Evolutionary conservation across 2,888 invertebrate species (phyloP), one percentile per base, ranked within the genome.

Genomic region (Xiphydria camelus): DNA sequence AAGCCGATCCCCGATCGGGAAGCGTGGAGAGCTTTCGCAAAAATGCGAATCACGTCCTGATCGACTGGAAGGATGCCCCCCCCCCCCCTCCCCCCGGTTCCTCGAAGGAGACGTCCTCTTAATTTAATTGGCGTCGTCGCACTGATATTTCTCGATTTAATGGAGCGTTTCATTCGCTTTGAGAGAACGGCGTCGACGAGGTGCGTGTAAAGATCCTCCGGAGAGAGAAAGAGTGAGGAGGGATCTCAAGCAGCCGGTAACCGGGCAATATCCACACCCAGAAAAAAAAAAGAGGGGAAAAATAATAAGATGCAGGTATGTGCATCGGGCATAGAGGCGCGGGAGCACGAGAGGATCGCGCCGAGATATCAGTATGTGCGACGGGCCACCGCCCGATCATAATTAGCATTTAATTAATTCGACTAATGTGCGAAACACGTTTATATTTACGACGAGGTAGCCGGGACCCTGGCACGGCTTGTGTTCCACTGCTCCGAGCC

Each of bases 331-430:
- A 29, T 29, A 29, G 5, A 15, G n/a, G n/a, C n/a, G n/a, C n/a
- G 15, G 29, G 29, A 29, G 29, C 12, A 12, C 29, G 29, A 14
- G n/a, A n/a, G 29, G 5, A 29, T 18, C 32, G 18, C 7, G 15
- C 9, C n/a, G 18, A 22, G 35, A 38, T 60, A 66, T 63, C 60
- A 53, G 64, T 56, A 63, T 64, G 64, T 63, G 53, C 51, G 51
- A 48, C 48, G 55, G 46, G 50, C 33, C 55, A 57, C 38, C 51
- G 48, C 36, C 59, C 59, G 56, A 65, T 63, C 66, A 64, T 68
- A 68, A 69, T 69, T 69, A 69, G 66, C 64, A 69, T 66, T 64
- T 64, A 66, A 70, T 70, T 68, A 68, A 70, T 68, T 62, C 62
- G 63, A 61, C 64, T 64, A 64, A 68, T 68, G 63, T 56, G 61